Evolutionary conservation across 2,797 vertebrate species (phyloP), one percentile per base, ranked within the genome.

Genomic region (Phoeniculus purpureus): DNA sequence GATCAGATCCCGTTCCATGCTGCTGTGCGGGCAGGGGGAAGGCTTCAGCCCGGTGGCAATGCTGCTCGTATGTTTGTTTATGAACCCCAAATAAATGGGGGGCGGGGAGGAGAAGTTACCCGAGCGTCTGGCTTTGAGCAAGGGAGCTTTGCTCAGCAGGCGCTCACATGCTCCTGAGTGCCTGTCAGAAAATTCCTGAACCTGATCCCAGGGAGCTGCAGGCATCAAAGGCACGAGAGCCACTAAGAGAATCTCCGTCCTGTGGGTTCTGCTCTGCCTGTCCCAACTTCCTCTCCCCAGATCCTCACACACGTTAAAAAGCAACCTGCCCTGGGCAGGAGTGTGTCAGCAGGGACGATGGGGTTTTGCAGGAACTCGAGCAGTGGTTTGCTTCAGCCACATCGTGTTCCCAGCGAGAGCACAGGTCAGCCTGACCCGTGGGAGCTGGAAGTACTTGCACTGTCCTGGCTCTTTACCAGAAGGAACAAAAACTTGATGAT

Each of bases 131-230:
- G 47, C 87, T 92, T 73, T 75, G 76, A 62, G 81, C 32, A 54
- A 80, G 47, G 60, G 68, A 81, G 73, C 55, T 89, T 88, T 87
- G 81, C 85, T 85, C 74, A 87, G 80, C 82, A 43, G 71, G 70
- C 77, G 94, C 48, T 92, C 92, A 90, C 89, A 54, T 74, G 88
- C 74, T 93, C 47, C 47, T 90, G 68, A 89, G 56, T 92, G 61
- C 92, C 92, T 77, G 77, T 82, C 70, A 83, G 90, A 85, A 90
- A 89, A 96, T 96, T 96, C 95, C 90, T 95, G 85, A 93, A 91
- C 71, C 26, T 2, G 55, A 86, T 95, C 91, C 94, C 83, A 73
- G 83, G 73, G 80, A 85, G 54, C 84, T 90, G 58, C 45, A 64
- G 86, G 73, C 92, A 94, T 66, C 94, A 81, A 61, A 95, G 79